phyloP scores from a whole-genome alignment of 2,888 invertebrate species.

The Cancer borealis region DNA sequence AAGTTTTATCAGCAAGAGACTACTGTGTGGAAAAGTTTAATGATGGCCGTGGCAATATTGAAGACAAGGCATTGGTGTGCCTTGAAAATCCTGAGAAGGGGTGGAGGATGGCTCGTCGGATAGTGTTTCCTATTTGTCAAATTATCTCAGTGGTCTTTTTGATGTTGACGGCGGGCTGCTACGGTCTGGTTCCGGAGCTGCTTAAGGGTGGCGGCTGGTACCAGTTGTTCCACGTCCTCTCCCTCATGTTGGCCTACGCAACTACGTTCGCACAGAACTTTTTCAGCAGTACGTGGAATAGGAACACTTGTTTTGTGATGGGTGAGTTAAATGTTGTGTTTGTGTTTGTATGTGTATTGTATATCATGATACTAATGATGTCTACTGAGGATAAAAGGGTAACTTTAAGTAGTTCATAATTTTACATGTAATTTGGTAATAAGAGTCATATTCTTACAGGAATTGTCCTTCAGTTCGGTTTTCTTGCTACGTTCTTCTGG shows the following conservation, averaged over 20 bases:
- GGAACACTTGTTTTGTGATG: not conserved
- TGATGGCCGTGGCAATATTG: not conserved
- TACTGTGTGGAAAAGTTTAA: constrained; percentile 62
- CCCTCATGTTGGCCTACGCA: constrained; percentile 55
- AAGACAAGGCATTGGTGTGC: constrained; percentile 42
- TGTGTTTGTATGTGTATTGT: not conserved
- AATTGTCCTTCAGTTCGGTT: constrained; percentile 53
- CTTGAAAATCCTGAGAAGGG: not conserved
- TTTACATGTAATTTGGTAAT: not conserved
- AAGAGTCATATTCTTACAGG: constrained; percentile 38
- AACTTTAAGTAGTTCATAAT: not conserved
- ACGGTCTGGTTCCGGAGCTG: constrained; percentile 48
- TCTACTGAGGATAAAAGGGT: too few species aligned
- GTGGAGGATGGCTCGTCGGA: not conserved
- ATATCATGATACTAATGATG: not conserved
- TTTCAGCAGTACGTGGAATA: not conserved
- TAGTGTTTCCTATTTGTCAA: constrained; percentile 16
- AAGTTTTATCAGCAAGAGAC: not conserved
- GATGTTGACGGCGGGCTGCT: constrained; percentile 44
- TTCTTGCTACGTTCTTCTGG: constrained; percentile 63
- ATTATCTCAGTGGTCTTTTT: constrained; percentile 44
- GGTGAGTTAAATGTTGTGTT: constrained; percentile 39
- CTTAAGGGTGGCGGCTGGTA: constrained; percentile 51
- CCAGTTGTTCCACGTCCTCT: constrained; percentile 59
- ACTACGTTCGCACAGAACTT: not conserved